Percentiles rank a stretch among this genome's conserved stretches.
Evolutionary conservation across 1,140 invertebrate species (phyloP).

Genomic region (Eciton burchellii): DNA sequence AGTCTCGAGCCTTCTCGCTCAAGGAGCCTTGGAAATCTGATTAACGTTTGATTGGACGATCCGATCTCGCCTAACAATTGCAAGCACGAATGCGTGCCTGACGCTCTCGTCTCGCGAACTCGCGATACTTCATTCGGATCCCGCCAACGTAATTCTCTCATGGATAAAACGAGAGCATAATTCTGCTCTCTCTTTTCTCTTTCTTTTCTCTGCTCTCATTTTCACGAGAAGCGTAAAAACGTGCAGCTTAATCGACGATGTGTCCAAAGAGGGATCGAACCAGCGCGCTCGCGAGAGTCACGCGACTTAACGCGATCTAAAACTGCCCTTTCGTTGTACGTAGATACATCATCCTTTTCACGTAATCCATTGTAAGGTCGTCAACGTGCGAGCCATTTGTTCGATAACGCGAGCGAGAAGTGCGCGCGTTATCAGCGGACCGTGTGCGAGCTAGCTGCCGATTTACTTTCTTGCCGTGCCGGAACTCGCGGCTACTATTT

Average conservation of each 20-base stretch:
- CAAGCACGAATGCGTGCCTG: background rate
- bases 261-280: too few species aligned
- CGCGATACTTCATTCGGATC: background rate
- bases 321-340: too few species aligned
- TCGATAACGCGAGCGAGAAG: background rate
- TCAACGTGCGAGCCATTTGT: background rate
- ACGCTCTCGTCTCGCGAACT: background rate
- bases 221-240: too few species aligned
- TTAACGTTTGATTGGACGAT: slow-evolving; percentile 37
- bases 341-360: too few species aligned
- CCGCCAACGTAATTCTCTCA: background rate
- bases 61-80: slow-evolving; percentile 1
- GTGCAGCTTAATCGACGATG: too few species aligned
- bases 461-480: slow-evolving; percentile 39
- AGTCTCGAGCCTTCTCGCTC: slow-evolving; percentile 14
- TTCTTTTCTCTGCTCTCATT: too few species aligned
- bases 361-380: background rate
- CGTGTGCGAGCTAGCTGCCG: slow-evolving; percentile 10
- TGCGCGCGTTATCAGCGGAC: background rate
- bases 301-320: background rate
- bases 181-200: too few species aligned
- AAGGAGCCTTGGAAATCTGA: slow-evolving; percentile 8
- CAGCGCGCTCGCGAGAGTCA: background rate
- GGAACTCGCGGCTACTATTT: slow-evolving; percentile 46
- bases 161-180: too few species aligned